These are phyloP conservation scores for Tetrao urogallus DNA, from an alignment of 2,113 vertebrate species.

Conservation along the genomic window DNA sequence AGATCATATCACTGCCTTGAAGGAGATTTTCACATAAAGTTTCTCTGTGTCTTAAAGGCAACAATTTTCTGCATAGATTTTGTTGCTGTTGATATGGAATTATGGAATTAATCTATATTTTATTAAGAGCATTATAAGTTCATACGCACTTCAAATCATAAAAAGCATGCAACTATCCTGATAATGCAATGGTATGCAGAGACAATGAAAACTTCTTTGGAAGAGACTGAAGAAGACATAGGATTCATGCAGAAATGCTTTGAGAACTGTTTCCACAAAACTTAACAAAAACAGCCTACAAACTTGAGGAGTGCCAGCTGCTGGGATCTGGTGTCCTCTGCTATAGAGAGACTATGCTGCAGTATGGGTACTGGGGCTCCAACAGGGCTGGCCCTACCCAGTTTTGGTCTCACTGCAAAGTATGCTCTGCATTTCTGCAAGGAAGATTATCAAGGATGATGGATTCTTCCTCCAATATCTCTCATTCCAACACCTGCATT, in stretches of 20 bases:
- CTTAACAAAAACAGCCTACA: not conserved
- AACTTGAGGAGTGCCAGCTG: not conserved
- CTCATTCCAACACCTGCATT: not conserved
- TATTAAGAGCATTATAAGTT: not conserved
- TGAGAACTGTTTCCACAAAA: not conserved
- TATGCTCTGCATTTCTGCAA: rapidly evolving
- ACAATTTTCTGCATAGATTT: not conserved
- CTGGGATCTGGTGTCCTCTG: not conserved
- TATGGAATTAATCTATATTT: not conserved
- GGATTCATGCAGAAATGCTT: not conserved
- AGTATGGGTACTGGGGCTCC: not conserved
- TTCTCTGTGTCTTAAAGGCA: not conserved
- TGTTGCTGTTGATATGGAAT: not conserved
- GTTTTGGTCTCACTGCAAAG: not conserved
- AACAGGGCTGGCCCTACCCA: not conserved
- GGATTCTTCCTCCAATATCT: not conserved
- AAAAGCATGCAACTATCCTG: not conserved
- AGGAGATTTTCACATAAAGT: not conserved
- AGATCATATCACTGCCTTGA: not conserved
- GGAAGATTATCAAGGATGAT: not conserved
- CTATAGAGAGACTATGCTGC: not conserved
- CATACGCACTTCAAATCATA: not conserved
- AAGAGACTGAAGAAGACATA: not conserved
- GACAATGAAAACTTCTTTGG: not conserved
- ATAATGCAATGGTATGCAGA: not conserved